A percentile compares a stretch with the other conserved stretches of the same genome.
Evolutionary conservation across 2,888 invertebrate species (phyloP).

Genomic region (Micoletzkya japonica): DNA sequence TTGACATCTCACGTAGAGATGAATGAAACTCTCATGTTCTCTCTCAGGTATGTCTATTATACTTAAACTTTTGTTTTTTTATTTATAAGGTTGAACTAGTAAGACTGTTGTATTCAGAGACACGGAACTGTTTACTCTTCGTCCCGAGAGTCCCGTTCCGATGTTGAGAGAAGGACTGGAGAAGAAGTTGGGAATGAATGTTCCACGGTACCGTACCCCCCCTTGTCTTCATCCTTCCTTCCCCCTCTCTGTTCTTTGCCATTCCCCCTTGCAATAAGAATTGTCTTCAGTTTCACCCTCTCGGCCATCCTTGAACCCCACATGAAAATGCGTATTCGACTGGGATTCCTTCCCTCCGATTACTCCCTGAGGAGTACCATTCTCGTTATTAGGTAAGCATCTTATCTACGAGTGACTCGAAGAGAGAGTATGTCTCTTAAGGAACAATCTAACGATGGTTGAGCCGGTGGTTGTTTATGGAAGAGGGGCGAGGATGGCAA

Average conservation of each 20-base stretch:
- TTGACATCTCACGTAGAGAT: constrained; percentile 61
- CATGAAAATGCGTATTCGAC: constrained; percentile 66
- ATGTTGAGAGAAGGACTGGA: constrained; percentile 66
- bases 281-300: constrained; percentile 66
- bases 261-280: background rate
- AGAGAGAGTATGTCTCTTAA: constrained; percentile 61
- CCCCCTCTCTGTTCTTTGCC: background rate
- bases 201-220: constrained; percentile 30
- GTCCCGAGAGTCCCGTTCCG: constrained; percentile 64
- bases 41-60: constrained; percentile 59
- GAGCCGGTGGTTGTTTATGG: constrained; percentile 83
- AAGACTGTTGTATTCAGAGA: constrained; percentile 35
- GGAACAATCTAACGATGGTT: constrained; percentile 89
- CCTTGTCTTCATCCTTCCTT: constrained; percentile 7
- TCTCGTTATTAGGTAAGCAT: constrained; percentile 66
- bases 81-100: constrained; percentile 6
- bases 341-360: constrained; percentile 68
- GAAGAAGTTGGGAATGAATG: constrained; percentile 63
- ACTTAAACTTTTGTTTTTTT: background rate
- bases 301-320: constrained; percentile 72
- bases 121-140: constrained; percentile 61
- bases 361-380: constrained; percentile 67
- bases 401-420: background rate
- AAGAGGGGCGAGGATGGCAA: constrained; percentile 81
- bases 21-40: constrained; percentile 67